Evolutionary conservation across 2,888 invertebrate genomes (phyloP).

Genomic region (Meiosimyza decipiens): DNA sequence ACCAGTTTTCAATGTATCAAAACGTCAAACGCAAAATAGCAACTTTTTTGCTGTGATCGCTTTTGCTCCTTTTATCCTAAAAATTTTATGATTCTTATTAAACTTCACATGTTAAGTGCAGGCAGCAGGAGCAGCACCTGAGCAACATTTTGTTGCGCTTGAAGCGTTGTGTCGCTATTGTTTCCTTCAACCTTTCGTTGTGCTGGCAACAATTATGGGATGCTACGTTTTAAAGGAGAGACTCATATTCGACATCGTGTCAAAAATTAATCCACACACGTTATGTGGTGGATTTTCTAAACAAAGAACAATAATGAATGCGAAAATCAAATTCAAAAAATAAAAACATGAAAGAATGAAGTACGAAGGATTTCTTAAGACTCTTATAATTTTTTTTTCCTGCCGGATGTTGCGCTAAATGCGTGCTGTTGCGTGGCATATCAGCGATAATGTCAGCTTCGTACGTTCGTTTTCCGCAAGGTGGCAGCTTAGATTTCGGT

Average conservation of each 20-base stretch:
- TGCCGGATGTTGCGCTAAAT: conserved; percentile 2
- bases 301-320: not conserved
- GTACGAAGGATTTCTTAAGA: not conserved
- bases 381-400: not conserved
- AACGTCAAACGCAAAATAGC: too few relatives aligned
- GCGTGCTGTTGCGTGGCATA: not conserved
- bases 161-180: too few relatives aligned
- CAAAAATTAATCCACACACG: conserved; percentile 6
- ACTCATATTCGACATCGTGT: conserved; percentile 14
- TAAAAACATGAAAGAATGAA: not conserved
- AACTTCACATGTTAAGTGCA: too few relatives aligned
- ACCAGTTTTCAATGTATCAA: too few relatives aligned
- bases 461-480: too few relatives aligned
- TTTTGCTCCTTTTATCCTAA: too few relatives aligned
- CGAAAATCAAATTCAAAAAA: not conserved
- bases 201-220: not conserved
- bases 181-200: not conserved
- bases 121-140: too few relatives aligned
- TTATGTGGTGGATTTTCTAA: not conserved
- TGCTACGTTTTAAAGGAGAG: not conserved
- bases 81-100: too few relatives aligned
- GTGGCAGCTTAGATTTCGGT: conserved; percentile 19
- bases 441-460: not conserved
- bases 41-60: too few relatives aligned
- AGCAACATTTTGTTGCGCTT: too few relatives aligned